phyloP scores from a whole-genome alignment of 2,113 vertebrate species.

The Saccopteryx leptura region DNA sequence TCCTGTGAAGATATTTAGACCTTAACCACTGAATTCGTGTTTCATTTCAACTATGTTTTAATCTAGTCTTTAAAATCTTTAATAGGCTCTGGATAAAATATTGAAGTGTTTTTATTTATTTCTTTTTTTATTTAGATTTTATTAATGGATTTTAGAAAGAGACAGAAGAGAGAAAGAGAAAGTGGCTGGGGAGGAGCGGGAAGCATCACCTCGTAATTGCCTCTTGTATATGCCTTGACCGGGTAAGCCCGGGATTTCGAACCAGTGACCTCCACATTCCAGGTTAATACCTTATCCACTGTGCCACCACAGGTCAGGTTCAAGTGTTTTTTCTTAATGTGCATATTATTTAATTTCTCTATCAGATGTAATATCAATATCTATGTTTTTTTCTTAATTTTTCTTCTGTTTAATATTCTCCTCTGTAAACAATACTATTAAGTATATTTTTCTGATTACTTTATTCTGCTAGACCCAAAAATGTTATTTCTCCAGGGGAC shows the following conservation, averaged over 20 bases:
- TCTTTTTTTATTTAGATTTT: no score
- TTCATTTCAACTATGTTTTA: not conserved
- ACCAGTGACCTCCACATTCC: no score
- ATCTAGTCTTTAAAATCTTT: not conserved
- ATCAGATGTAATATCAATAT: not conserved
- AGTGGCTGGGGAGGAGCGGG: no score
- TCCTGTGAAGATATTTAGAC: not conserved
- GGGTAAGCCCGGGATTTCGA: no score
- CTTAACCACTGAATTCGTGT: not conserved
- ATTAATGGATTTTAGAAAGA: no score
- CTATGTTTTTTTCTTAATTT: not conserved
- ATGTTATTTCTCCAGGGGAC: not conserved
- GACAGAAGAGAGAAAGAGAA: no score
- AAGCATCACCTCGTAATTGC: no score
- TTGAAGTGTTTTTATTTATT: not conserved
- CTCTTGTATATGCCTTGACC: no score
- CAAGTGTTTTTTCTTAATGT: not conserved
- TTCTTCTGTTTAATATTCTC: not conserved
- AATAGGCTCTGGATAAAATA: not conserved
- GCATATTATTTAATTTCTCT: not conserved
- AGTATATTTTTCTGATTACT: not conserved
- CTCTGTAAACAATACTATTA: not conserved
- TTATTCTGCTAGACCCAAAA: not conserved
- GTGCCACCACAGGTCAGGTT: no score
- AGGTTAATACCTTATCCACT: no score